A percentile compares a stretch with the other conserved stretches of the same genome.
Evolutionary conservation across 2,113 vertebrate species (phyloP).

Genomic region (Pelobates fuscus): DNA sequence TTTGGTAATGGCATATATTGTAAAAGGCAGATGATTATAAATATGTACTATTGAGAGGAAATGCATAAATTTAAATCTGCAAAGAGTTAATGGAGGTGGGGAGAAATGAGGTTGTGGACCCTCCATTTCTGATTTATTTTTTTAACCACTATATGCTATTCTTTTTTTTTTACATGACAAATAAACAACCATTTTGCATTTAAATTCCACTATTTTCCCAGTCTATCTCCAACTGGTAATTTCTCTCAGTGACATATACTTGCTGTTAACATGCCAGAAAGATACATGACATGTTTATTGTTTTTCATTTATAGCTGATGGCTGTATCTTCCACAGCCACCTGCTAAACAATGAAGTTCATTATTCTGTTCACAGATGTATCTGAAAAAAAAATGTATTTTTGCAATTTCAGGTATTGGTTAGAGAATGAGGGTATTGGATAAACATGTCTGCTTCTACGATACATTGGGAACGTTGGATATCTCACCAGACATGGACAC

Average conservation of each 20-base stretch:
- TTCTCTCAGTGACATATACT: background rate
- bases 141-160: background rate
- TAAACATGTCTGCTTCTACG: too few species aligned
- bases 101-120: background rate
- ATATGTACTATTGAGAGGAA: too few species aligned
- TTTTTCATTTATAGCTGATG: constrained; percentile 16
- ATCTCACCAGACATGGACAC: too few species aligned
- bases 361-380: constrained; percentile 9
- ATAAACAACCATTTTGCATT: constrained; percentile 13
- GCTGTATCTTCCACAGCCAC: constrained; percentile 11
- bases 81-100: too few species aligned
- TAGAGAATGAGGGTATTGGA: background rate
- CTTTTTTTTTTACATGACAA: constrained; percentile 16
- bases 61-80: too few species aligned
- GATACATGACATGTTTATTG: constrained; percentile 18
- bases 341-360: constrained; percentile 24
- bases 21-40: too few species aligned
- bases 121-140: background rate
- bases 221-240: constrained; percentile 3
- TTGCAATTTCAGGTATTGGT: background rate
- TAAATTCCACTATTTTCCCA: constrained; percentile 4
- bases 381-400: constrained; percentile 3
- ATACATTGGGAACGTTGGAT: too few species aligned
- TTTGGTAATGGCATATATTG: too few species aligned
- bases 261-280: background rate